phyloP scores from a whole-genome alignment of 2,888 invertebrate species.

The Strigamia maritima region DNA sequence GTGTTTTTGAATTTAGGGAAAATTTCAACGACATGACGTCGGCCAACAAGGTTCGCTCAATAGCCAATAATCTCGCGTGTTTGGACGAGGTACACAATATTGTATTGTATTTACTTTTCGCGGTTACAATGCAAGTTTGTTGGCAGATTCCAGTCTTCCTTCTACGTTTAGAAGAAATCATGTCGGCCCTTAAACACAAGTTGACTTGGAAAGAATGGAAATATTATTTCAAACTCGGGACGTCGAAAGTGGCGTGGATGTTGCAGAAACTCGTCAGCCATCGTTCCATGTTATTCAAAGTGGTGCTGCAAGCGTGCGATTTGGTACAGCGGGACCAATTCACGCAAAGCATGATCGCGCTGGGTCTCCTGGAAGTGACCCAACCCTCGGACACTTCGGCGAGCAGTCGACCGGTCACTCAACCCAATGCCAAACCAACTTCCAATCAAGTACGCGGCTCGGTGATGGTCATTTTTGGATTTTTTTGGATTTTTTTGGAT shows the following conservation, averaged over 20 bases:
- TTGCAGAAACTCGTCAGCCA: slow-evolving; percentile 50
- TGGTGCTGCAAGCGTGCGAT: slow-evolving; percentile 57
- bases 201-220: slow-evolving; percentile 53
- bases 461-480: too few relatives aligned
- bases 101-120: too few relatives aligned
- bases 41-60: slow-evolving; percentile 61
- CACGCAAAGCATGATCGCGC: slow-evolving; percentile 59
- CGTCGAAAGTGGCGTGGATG: slow-evolving; percentile 61
- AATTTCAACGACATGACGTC: slow-evolving; percentile 62
- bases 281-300: slow-evolving; percentile 47
- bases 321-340: slow-evolving; percentile 64
- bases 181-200: slow-evolving; percentile 62
- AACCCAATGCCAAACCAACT: neutral
- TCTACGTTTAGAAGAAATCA: slow-evolving; percentile 61
- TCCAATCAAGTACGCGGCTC: too few relatives aligned
- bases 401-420: neutral
- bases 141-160: slow-evolving; percentile 59
- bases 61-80: slow-evolving; percentile 62
- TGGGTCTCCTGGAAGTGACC: slow-evolving; percentile 57
- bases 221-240: slow-evolving; percentile 52
- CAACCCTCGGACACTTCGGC: slow-evolving; percentile 36
- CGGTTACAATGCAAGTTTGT: too few relatives aligned
- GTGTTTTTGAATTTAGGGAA: slow-evolving; percentile 54
- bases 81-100: slow-evolving; percentile 58
- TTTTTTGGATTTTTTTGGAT: too few relatives aligned